phyloP scores from a whole-genome alignment of 1,140 invertebrate species.

The Cotesia glomerata region DNA sequence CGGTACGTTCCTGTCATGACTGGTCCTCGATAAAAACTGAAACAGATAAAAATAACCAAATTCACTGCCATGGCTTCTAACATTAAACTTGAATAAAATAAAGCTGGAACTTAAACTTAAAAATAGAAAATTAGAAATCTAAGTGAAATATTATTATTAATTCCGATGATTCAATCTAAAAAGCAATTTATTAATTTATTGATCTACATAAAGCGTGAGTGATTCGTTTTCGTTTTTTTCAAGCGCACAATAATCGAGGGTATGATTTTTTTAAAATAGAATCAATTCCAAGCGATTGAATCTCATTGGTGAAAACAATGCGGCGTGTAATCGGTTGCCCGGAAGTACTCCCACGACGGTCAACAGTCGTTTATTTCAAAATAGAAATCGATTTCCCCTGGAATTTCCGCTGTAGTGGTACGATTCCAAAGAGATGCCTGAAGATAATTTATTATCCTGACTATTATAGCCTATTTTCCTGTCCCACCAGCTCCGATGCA shows the following conservation, averaged over 20 bases:
- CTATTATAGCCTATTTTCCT: not conserved
- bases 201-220: no score
- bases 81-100: no score
- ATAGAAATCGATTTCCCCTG: slow-evolving; percentile 31
- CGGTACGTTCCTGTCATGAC: slow-evolving; percentile 57
- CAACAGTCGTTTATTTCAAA: slow-evolving; percentile 20
- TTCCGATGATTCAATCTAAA: no score
- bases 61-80: no score
- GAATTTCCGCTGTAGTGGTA: slow-evolving; percentile 10
- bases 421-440: not conserved
- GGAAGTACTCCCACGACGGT: slow-evolving; percentile 2
- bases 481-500: not conserved
- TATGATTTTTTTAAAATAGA: not conserved
- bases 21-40: slow-evolving; percentile 44
- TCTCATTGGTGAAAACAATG: not conserved
- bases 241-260: not conserved
- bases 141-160: not conserved
- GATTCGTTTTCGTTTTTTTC: not conserved
- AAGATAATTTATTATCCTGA: slow-evolving; percentile 4
- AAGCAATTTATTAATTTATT: no score
- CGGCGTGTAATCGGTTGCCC: not conserved
- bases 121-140: not conserved
- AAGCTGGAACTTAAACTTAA: no score
- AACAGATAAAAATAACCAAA: slow-evolving; percentile 38
- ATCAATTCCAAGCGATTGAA: not conserved